phyloP scores from a whole-genome alignment of 2,888 invertebrate species.

The Nemotelus nigrinus region DNA sequence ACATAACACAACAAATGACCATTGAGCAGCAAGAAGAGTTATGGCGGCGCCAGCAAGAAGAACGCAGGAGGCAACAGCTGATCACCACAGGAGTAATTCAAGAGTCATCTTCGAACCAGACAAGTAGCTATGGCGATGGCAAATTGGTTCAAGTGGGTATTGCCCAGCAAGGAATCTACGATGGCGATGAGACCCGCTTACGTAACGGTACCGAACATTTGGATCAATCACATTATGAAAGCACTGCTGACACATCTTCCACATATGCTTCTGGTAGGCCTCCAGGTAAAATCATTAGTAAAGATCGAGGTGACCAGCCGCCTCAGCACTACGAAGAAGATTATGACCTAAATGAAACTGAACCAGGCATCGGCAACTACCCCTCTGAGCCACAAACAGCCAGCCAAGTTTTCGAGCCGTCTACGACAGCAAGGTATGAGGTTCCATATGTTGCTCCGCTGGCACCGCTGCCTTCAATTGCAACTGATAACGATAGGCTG shows the following conservation, averaged over 20 bases:
- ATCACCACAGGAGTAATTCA: slow-evolving; percentile 28
- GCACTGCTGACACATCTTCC: slow-evolving; percentile 8
- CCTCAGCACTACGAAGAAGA: slow-evolving; percentile 61
- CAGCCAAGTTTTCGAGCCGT: slow-evolving; percentile 39
- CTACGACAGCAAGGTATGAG: slow-evolving; percentile 41
- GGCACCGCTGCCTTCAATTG: slow-evolving; percentile 39
- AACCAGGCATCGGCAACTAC: slow-evolving; percentile 45
- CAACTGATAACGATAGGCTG: slow-evolving; percentile 43
- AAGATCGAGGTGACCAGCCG: slow-evolving; percentile 64
- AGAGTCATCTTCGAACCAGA: slow-evolving; percentile 17
- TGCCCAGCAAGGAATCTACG: slow-evolving; percentile 5
- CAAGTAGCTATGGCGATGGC: background rate
- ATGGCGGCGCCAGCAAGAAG: slow-evolving; percentile 41
- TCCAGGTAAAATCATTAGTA: slow-evolving; percentile 58
- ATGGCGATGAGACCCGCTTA: slow-evolving; percentile 16
- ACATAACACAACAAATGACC: slow-evolving; percentile 31
- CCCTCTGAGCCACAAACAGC: slow-evolving; percentile 12
- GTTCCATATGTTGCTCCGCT: slow-evolving; percentile 34
- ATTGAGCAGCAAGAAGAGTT: slow-evolving; percentile 39
- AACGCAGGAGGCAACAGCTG: slow-evolving; percentile 35
- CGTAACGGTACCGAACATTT: slow-evolving; percentile 16
- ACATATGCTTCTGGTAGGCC: slow-evolving; percentile 49
- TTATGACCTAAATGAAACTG: slow-evolving; percentile 60
- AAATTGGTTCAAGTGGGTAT: slow-evolving; percentile 6
- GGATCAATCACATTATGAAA: slow-evolving; percentile 24